Evolutionary conservation across 1,140 invertebrate genomes (phyloP), one percentile per base, ranked within the genome.

Genomic region (Uloborus diversus): DNA sequence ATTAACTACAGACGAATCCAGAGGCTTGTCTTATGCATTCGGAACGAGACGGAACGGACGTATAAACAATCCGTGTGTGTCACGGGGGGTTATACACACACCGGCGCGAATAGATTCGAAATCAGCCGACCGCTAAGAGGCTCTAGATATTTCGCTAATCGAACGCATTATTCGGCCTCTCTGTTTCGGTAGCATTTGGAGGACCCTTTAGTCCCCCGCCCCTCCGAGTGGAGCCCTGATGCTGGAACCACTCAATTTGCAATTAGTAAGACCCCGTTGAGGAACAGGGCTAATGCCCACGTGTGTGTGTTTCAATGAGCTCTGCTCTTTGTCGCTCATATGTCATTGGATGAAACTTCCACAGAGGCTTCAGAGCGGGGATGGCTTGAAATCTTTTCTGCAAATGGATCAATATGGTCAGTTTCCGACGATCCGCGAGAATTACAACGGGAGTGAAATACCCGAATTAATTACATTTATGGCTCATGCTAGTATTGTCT

Each of bases 121-220:
- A 37, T 37, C 51, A 66, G 64, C 32, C 35, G 35, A 71, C 53
- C 69, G 35, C 56, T 42, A 71, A 59, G 69, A 71, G 68, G 51
- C 49, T 51, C 23, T 7, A 30, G 69, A 59, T 53, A 71, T 59
- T 71, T 42, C 56, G 30, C 32, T 71, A 71, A 71, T 59, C 69
- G 35, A 32, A 61, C 51, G 23, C 30, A 61, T 71, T 61, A 71
- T 61, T n/a, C 69, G 53, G 7, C 30, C 57, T 20, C 20, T 20
- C 11, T 53, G 23, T 56, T n/a, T 25, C 11, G 51, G 20, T 5
- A 9, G 51, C 9, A 2, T 13, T 14, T 56, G 17, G 51, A 56
- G 20, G 51, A 47, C 37, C 51, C 20, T 56, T 42, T 9, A 42
- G 37, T 42, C 9, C 37, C 17, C 37, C 17, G 9, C 37, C 37